phyloP scores from a whole-genome alignment of 2,797 vertebrate species.

The Lutra lutra region DNA sequence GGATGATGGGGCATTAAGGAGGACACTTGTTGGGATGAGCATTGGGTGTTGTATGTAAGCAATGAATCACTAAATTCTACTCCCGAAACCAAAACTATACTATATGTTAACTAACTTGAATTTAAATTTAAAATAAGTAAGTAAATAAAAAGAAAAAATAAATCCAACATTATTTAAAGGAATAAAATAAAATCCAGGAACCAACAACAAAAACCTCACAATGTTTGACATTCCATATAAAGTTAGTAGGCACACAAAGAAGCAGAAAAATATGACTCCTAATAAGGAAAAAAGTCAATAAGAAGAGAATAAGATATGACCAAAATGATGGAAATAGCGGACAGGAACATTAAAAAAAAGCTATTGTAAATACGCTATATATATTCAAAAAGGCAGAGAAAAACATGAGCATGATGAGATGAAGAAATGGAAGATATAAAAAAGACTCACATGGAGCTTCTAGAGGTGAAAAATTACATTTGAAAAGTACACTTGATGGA shows the following conservation, averaged over 20 bases:
- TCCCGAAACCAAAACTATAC: neutral
- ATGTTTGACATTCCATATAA: neutral
- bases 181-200: neutral
- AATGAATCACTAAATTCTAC: neutral
- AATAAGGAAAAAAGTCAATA: neutral
- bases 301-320: neutral
- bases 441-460: neutral
- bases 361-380: neutral
- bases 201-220: neutral
- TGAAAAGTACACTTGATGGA: neutral
- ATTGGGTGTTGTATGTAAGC: neutral
- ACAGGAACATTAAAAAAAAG: neutral
- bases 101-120: neutral
- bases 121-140: neutral
- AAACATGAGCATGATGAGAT: neutral
- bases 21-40: neutral
- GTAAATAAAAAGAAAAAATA: neutral
- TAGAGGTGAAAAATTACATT: neutral
- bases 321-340: neutral
- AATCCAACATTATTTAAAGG: neutral
- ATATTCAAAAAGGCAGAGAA: neutral
- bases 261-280: neutral
- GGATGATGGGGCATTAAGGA: too few relatives aligned
- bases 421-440: constrained; percentile 1
- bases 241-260: neutral